Evolutionary conservation across 1,140 invertebrate genomes (phyloP).

Genomic region (Heliconius eleuchia): DNA sequence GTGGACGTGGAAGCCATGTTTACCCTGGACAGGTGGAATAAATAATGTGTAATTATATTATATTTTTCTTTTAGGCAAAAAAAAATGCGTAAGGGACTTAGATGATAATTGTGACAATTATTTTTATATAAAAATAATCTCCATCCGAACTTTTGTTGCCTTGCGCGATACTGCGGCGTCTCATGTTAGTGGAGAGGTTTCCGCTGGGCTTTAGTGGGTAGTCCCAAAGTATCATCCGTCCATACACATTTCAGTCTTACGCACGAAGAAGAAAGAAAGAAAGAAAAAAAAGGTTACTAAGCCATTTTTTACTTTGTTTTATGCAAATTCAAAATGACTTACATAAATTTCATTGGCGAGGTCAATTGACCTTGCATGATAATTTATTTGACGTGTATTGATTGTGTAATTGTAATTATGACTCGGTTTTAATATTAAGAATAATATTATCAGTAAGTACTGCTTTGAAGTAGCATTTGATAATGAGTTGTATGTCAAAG

Average conservation of each 20-base stretch:
- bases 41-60: too few relatives aligned
- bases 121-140: too few relatives aligned
- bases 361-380: background rate
- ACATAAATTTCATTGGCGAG: background rate
- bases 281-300: background rate
- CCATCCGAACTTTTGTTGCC: too few relatives aligned
- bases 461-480: background rate
- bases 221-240: too few relatives aligned
- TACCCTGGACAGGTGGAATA: constrained; percentile 53
- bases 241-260: too few relatives aligned
- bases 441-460: background rate
- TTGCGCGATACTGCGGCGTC: too few relatives aligned
- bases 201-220: too few relatives aligned
- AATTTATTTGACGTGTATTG: background rate
- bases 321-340: background rate
- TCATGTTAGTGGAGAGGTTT: too few relatives aligned
- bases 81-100: too few relatives aligned
- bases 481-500: background rate
- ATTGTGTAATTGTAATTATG: constrained; percentile 6
- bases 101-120: too few relatives aligned
- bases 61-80: too few relatives aligned
- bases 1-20: constrained; percentile 98
- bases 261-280: too few relatives aligned
- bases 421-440: background rate
- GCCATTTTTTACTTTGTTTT: background rate